Base-by-base conservation (phyloP, 2,888 invertebrate genomes). In the Campaea margaritaria region DNA sequence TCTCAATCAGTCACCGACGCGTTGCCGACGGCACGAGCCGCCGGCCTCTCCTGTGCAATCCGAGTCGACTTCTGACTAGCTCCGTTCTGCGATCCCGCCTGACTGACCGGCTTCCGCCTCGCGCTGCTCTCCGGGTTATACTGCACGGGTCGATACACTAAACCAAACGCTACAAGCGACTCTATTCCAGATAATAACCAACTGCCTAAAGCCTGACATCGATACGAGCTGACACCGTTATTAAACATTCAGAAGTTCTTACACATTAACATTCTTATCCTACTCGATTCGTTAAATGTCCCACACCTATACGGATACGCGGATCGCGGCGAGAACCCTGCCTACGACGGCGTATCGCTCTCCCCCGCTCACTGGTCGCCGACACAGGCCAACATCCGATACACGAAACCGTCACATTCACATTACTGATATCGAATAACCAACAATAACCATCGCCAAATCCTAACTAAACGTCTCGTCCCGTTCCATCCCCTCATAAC, bases 1-100 rank as follows among this genome's bases (percentile, higher is more conserved):
- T 61, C 83, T 82, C 85, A 78, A 82, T 89, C 91, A 92, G 91
- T 92, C 91, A 83, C 91, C 91, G 85, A 84, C 91, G 75, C 89
- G 83, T 86, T 61, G 85, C 78, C 86, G 75, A 69, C 83, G 79
- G 72, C 74, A 69, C 57, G 59, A 58, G 68, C 76, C 83, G 75
- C 76, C 77, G 70, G 78, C 76, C 79, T 75, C 81, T 75, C 79
- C 79, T 74, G 75, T 79, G 67, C 83, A 79, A 41, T 79, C 79
- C 84, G 82, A 74, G 76, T 79, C 84, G 82, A 81, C 81, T 81
- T 74, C 82, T 80, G 82, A 81, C 82, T 76, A 73, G 71, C 79
- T 78, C 78, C 84, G 85, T 82, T 80, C 82, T 71, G 74, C 73
- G 69, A 70, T 75, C 74, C 74, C 72, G 69, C 68, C 70, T 75